phyloP scores from a whole-genome alignment of 2,797 vertebrate genomes.

The Sebastes vulpes region DNA sequence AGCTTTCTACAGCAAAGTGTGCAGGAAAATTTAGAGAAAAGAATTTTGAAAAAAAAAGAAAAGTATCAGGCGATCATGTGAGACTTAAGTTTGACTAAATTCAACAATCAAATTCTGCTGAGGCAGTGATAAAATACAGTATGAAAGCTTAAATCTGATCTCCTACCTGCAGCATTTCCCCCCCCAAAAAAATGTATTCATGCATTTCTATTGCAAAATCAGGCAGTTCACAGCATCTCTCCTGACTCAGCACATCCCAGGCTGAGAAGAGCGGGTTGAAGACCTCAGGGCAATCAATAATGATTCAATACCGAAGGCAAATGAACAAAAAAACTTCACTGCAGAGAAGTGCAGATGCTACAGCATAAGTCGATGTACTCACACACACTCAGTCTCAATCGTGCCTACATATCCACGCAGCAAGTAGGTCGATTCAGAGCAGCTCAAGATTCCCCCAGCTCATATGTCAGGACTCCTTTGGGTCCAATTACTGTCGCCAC shows the following conservation, averaged over 20 bases:
- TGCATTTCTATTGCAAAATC: conserved; percentile 31
- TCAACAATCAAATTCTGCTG: conserved; percentile 41
- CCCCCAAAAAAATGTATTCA: conserved; percentile 42
- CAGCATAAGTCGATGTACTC: conserved; percentile 9
- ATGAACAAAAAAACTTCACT: conserved; percentile 43
- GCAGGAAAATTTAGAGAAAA: neutral
- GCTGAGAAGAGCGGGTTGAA: conserved; percentile 55
- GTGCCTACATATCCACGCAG: conserved; percentile 32
- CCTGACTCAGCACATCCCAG: conserved; percentile 62
- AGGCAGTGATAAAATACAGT: conserved; percentile 30
- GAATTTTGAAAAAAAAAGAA: neutral
- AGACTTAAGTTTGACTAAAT: conserved; percentile 23
- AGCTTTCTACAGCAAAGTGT: neutral
- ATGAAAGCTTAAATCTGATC: conserved; percentile 21
- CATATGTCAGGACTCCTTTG: conserved; percentile 68
- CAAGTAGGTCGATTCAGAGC: conserved; percentile 57
- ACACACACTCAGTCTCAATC: conserved; percentile 11
- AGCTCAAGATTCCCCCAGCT: conserved; percentile 67
- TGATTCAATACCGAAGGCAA: conserved; percentile 61
- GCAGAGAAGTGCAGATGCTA: conserved; percentile 42
- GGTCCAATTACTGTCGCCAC: conserved; percentile 74
- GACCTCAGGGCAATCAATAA: conserved; percentile 73
- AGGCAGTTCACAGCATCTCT: conserved; percentile 18
- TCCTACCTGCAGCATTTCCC: conserved; percentile 26
- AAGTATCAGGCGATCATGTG: neutral